These are phyloP conservation scores for Aricia artaxerxes DNA, from an alignment of 2,888 invertebrate species.

Conservation along the genomic window DNA sequence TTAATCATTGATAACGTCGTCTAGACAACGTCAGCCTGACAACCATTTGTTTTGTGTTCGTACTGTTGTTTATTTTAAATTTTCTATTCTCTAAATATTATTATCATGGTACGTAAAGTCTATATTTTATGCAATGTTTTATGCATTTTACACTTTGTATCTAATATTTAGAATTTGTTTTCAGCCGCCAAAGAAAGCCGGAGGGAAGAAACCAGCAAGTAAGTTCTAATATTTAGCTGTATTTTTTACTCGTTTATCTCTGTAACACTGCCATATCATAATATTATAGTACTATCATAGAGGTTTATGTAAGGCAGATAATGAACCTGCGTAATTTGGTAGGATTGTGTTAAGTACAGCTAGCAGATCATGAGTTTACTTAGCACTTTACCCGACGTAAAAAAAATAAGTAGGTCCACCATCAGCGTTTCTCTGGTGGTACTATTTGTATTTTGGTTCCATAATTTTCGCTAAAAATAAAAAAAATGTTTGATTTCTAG, in stretches of 20 bases:
- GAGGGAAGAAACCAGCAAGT: constrained; percentile 67
- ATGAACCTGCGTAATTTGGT: not conserved
- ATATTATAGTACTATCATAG: not conserved
- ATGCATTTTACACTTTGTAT: constrained; percentile 20
- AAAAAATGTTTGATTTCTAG: constrained; percentile 54
- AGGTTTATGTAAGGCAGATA: not conserved
- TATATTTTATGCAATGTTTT: not conserved
- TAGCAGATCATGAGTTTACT: not conserved
- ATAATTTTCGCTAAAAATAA: not conserved
- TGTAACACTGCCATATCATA: not conserved
- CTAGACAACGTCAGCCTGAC: not conserved
- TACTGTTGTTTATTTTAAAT: not conserved
- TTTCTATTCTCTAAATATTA: not conserved
- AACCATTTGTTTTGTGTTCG: not conserved
- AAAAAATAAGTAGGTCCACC: not conserved
- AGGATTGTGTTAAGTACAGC: not conserved
- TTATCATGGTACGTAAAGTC: constrained; percentile 5
- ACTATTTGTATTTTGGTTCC: not conserved
- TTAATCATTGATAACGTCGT: not conserved
- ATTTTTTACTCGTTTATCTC: not conserved
- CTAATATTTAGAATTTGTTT: constrained; percentile 42
- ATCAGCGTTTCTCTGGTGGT: not conserved
- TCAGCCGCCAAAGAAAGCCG: constrained; percentile 68
- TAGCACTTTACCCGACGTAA: too few relatives aligned
- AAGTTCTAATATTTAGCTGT: constrained; percentile 33